Evolutionary conservation across 2,888 invertebrate species (phyloP).

Genomic region (Cotesia congregata): DNA sequence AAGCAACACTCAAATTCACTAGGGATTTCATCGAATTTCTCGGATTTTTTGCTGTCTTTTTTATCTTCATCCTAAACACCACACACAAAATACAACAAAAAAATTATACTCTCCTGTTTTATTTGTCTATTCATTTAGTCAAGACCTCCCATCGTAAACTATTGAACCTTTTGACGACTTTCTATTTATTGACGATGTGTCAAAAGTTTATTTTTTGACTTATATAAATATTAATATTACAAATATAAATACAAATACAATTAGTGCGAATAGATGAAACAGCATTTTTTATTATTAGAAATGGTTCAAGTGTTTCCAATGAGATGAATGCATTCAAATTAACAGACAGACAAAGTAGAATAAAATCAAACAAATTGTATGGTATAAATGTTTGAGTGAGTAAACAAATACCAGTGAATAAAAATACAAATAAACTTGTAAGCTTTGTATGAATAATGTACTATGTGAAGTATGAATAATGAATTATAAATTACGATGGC

Average conservation of each 20-base stretch:
- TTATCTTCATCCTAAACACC: constrained; percentile 73
- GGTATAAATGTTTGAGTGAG: constrained; percentile 25
- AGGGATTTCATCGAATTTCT: constrained; percentile 90
- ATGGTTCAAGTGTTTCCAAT: constrained; percentile 44
- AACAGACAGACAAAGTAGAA: constrained; percentile 40
- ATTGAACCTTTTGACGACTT: constrained; percentile 41
- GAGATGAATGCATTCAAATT: constrained; percentile 32
- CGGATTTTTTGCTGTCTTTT: constrained; percentile 76
- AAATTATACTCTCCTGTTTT: constrained; percentile 47
- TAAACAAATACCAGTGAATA: background rate
- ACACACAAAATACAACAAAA: constrained; percentile 58
- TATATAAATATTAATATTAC: background rate
- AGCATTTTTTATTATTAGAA: constrained; percentile 9
- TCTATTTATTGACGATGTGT: constrained; percentile 9
- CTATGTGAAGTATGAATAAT: background rate
- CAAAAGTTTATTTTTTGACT: background rate
- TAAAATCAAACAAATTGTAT: constrained; percentile 29
- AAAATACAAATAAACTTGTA: background rate
- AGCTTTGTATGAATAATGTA: constrained; percentile 11
- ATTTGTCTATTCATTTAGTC: constrained; percentile 24
- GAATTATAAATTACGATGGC: background rate
- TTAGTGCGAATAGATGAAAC: background rate
- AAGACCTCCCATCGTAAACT: constrained; percentile 34
- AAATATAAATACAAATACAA: constrained; percentile 5
- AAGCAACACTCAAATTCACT: constrained; percentile 98